Evolutionary conservation across 2,113 vertebrate species (phyloP).

Genomic region (Uria aalge): DNA sequence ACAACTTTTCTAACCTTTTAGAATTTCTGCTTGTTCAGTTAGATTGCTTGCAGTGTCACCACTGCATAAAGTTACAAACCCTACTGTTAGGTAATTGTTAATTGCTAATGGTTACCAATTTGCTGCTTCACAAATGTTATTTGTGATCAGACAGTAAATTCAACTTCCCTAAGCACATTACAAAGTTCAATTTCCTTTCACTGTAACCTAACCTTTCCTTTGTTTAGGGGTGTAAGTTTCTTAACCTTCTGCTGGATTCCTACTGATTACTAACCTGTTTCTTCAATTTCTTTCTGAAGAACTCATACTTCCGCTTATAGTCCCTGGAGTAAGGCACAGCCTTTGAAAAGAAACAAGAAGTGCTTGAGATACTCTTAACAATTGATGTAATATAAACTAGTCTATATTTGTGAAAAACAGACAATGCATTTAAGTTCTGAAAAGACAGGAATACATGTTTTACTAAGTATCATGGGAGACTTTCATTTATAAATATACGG

Average conservation of each 20-base stretch:
- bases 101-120: background rate
- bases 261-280: conserved; percentile 84
- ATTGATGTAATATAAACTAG: background rate
- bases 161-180: background rate
- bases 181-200: background rate
- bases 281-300: conserved; percentile 96
- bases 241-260: background rate
- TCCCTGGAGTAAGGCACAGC: conserved; percentile 99
- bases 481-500: background rate
- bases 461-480: background rate
- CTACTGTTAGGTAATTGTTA: background rate
- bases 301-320: conserved; percentile 98
- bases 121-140: background rate
- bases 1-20: background rate
- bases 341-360: conserved; percentile 53
- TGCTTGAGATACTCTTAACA: background rate
- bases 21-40: background rate
- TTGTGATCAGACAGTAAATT: background rate
- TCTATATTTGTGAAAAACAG: background rate
- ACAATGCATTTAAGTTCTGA: background rate
- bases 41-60: background rate
- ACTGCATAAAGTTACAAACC: background rate
- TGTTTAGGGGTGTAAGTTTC: background rate
- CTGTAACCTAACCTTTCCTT: background rate
- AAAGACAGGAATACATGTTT: background rate